Conservation (phyloP, 2,888 invertebrate species). For the Melinaea marsaeus region DNA sequence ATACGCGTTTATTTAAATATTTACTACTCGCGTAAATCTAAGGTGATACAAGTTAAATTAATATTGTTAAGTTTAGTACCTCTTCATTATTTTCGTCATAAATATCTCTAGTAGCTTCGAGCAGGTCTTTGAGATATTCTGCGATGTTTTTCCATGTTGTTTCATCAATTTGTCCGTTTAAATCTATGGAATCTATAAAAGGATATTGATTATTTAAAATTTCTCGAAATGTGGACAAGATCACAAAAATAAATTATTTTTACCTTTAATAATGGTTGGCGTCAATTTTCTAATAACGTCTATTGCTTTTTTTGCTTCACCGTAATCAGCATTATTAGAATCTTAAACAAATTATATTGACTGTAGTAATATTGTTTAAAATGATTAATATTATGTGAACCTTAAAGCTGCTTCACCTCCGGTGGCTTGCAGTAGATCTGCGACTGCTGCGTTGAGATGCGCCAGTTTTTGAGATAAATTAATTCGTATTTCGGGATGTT, state of each 20-base stretch:
- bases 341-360: conserved; percentile 35
- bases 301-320: conserved; percentile 43
- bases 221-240: background rate
- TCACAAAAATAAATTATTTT: background rate
- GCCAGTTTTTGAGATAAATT: conserved; percentile 40
- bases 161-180: conserved; percentile 26
- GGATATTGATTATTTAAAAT: background rate
- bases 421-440: conserved; percentile 43
- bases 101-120: conserved; percentile 22
- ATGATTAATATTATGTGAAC: background rate
- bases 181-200: conserved; percentile 21
- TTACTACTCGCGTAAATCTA: too few relatives aligned
- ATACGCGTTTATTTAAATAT: too few relatives aligned
- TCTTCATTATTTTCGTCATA: conserved; percentile 22
- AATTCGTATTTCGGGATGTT: background rate
- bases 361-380: background rate
- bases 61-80: conserved; percentile 10
- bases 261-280: conserved; percentile 51
- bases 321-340: conserved; percentile 44
- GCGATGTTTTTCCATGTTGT: conserved; percentile 19
- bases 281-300: conserved; percentile 44
- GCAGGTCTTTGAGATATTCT: conserved; percentile 24
- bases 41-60: too few relatives aligned
- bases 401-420: conserved; percentile 35
- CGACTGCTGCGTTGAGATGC: conserved; percentile 50